phyloP scores from a whole-genome alignment of 2,113 vertebrate species.

The Orthonyx spaldingii region DNA sequence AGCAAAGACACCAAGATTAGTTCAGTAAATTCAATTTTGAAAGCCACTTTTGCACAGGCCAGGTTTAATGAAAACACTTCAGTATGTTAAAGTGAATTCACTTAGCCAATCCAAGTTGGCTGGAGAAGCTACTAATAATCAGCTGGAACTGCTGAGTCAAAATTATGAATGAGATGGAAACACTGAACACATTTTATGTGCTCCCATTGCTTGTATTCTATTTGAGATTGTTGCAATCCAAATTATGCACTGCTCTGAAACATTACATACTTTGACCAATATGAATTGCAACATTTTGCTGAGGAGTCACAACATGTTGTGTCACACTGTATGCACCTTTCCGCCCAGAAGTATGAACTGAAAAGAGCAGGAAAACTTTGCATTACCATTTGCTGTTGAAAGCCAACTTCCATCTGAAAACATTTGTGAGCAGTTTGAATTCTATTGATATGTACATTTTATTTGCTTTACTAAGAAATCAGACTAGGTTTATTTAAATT shows the following conservation, averaged over 20 bases:
- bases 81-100: background rate
- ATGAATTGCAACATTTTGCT: slow-evolving; percentile 8
- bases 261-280: background rate
- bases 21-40: slow-evolving; percentile 9
- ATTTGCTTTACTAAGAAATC: background rate
- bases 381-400: background rate
- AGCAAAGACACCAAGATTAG: background rate
- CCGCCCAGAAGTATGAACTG: background rate
- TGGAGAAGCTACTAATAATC: slow-evolving; percentile 13
- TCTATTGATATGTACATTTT: background rate
- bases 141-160: slow-evolving; percentile 40
- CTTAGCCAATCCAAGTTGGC: background rate
- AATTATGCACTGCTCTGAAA: slow-evolving; percentile 32
- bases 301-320: slow-evolving; percentile 24
- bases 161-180: slow-evolving; percentile 31
- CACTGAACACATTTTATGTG: background rate
- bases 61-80: background rate
- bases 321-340: background rate
- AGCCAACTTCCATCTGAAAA: background rate
- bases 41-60: background rate
- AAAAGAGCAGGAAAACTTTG: background rate
- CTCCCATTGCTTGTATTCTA: background rate
- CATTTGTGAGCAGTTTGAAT: background rate
- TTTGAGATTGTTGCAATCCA: slow-evolving; percentile 32
- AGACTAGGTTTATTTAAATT: background rate